phyloP scores from a whole-genome alignment of 2,113 vertebrate species.

The Kryptolebias marmoratus region DNA sequence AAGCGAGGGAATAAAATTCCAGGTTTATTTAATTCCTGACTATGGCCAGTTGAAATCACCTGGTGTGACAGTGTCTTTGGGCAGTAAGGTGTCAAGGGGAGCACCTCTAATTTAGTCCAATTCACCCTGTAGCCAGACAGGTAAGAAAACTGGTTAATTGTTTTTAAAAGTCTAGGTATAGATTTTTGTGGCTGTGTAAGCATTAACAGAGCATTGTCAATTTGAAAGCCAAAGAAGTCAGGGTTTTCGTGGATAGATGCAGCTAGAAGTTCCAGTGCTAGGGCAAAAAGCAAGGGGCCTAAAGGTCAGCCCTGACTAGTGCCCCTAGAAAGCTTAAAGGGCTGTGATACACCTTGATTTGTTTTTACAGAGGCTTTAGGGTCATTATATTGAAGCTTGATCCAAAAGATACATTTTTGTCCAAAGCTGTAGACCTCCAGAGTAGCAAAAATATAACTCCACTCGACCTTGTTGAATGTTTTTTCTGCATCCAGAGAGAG shows the following conservation, averaged over 20 bases:
- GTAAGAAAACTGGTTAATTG: background rate
- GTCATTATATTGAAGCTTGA: background rate
- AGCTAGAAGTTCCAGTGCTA: background rate
- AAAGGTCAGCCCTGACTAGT: background rate
- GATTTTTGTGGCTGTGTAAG: background rate
- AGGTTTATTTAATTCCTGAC: background rate
- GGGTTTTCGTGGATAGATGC: background rate
- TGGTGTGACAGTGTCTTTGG: background rate
- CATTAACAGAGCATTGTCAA: background rate
- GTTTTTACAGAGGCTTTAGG: background rate
- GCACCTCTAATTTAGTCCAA: background rate
- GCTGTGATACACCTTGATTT: background rate
- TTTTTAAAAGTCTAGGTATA: background rate
- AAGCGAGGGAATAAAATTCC: background rate
- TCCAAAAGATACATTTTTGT: background rate
- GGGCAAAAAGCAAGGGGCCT: background rate
- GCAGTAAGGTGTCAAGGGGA: background rate
- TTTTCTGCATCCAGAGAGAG: background rate
- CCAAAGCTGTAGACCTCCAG: background rate
- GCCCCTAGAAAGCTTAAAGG: background rate
- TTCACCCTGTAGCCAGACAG: background rate
- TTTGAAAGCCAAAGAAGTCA: background rate
- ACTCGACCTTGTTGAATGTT: background rate
- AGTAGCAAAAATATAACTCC: background rate
- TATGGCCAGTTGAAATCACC: background rate